phyloP scores from a whole-genome alignment of 2,888 invertebrate species.

The Orthosia gothica region DNA sequence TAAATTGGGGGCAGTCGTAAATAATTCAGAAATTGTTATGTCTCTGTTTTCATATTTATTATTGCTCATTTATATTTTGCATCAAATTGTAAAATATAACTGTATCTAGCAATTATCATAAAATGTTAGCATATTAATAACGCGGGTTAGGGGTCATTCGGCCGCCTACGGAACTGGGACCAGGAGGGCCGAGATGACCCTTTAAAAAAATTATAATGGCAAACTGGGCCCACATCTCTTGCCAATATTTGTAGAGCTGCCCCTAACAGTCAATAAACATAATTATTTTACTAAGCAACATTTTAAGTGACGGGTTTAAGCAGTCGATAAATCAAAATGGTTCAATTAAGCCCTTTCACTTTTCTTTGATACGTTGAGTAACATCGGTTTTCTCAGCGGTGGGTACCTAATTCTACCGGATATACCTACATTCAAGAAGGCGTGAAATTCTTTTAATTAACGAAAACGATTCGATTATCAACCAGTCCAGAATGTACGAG shows the following conservation, averaged over 20 bases:
- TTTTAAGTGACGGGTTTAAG: background rate
- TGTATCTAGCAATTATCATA: background rate
- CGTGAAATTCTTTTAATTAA: background rate
- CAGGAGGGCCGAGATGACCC: too few relatives aligned
- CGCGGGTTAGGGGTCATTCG: too few relatives aligned
- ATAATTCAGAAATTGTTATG: background rate
- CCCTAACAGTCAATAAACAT: background rate
- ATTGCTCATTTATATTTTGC: background rate
- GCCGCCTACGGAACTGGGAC: too few relatives aligned
- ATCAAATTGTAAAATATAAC: background rate
- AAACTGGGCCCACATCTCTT: too few relatives aligned
- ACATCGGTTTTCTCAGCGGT: background rate
- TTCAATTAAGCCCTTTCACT: constrained; percentile 34
- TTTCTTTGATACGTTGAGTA: constrained; percentile 7
- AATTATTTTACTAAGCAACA: constrained; percentile 17
- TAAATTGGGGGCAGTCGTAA: background rate
- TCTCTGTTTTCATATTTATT: background rate
- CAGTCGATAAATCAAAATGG: constrained; percentile 29
- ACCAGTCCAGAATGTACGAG: background rate
- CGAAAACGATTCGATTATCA: background rate
- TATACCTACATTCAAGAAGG: background rate
- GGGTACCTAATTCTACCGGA: background rate
- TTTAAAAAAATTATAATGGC: too few relatives aligned
- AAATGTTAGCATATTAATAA: background rate
- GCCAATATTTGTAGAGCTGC: background rate